Conservation (phyloP, 92 coral and sea anemone genomes). For the Siderastrea siderea region DNA sequence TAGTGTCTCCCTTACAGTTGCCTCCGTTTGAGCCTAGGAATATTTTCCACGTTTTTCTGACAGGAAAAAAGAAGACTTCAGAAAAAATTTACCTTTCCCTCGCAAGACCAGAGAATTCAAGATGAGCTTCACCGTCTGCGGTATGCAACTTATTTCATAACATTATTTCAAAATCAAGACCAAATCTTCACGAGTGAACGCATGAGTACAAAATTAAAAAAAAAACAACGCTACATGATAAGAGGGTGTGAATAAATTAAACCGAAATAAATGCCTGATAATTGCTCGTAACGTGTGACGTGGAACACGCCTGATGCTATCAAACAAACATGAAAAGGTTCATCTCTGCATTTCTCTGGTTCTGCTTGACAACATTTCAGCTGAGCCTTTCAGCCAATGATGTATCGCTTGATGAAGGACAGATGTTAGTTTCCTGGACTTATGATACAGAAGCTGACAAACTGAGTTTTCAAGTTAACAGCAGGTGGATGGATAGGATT, state of each 20-base stretch:
- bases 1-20: too few relatives aligned
- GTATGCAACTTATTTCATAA: too few relatives aligned
- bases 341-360: background rate
- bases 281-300: background rate
- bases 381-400: background rate
- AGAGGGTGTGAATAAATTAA: background rate
- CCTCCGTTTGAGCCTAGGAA: too few relatives aligned
- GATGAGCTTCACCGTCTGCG: too few relatives aligned
- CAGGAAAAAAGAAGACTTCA: too few relatives aligned
- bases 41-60: too few relatives aligned
- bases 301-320: background rate
- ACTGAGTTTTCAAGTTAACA: background rate
- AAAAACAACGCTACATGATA: background rate
- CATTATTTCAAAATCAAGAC: too few relatives aligned
- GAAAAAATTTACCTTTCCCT: too few relatives aligned
- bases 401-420: background rate
- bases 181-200: too few relatives aligned
- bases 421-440: constrained; percentile 10
- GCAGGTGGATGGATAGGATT: constrained; percentile 9
- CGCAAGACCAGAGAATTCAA: too few relatives aligned
- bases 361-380: background rate
- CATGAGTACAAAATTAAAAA: too few relatives aligned
- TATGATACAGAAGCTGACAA: constrained; percentile 1
- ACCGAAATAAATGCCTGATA: background rate
- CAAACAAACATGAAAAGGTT: background rate